Conservation (phyloP, 2,113 vertebrate species). For the Eolophus roseicapilla region DNA sequence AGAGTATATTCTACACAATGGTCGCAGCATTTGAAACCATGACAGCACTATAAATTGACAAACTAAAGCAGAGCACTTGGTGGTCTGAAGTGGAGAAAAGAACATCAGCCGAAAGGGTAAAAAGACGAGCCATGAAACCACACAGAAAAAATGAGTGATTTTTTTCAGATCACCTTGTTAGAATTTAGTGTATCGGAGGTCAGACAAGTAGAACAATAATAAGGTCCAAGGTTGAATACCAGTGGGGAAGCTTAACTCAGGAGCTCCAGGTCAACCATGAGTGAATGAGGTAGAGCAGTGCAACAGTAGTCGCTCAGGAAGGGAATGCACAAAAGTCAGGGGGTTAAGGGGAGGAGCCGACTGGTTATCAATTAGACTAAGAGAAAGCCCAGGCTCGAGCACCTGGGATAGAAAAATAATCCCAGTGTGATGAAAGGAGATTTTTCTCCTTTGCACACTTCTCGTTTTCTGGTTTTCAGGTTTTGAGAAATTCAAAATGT, state of each 20-base stretch:
- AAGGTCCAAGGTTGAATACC: constrained; percentile 74
- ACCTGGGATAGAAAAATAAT: constrained; percentile 17
- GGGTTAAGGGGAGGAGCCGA: constrained; percentile 56
- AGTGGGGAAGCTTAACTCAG: constrained; percentile 80
- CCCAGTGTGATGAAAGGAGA: neutral
- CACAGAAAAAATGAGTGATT: constrained; percentile 65
- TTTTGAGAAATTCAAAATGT: neutral
- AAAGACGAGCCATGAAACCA: constrained; percentile 70
- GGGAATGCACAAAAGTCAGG: constrained; percentile 62
- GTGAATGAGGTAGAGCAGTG: constrained; percentile 70
- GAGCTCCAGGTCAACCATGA: constrained; percentile 80
- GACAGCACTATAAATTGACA: constrained; percentile 89
- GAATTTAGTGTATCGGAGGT: constrained; percentile 68
- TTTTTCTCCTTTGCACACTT: neutral
- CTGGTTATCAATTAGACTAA: constrained; percentile 52
- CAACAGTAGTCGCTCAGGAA: constrained; percentile 44
- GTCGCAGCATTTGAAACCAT: constrained; percentile 84
- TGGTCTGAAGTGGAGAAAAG: constrained; percentile 74
- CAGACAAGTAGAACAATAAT: constrained; percentile 71
- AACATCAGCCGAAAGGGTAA: constrained; percentile 63
- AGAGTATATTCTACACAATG: constrained; percentile 83
- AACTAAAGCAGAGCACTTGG: constrained; percentile 75
- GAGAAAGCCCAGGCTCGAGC: neutral
- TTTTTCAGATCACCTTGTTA: constrained; percentile 75
- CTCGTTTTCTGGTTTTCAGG: neutral